A percentile compares a stretch with the other conserved stretches of the same genome.
phyloP scores from a whole-genome alignment of 2,888 invertebrate species.

The Pammene fasciana region DNA sequence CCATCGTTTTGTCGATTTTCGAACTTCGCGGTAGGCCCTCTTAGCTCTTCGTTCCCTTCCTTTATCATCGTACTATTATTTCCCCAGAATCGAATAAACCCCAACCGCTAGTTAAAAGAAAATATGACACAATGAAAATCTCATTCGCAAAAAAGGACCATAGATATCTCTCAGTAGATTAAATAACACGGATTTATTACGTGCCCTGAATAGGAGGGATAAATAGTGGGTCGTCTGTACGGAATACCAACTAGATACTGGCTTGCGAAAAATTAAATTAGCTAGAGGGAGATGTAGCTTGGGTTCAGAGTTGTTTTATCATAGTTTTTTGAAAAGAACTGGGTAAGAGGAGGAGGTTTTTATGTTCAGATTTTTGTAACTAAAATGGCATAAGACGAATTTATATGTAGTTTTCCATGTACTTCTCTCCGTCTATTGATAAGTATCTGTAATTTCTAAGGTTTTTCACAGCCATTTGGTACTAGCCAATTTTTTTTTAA shows the following conservation, averaged over 20 bases:
- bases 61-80: not conserved
- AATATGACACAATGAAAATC: slow-evolving; percentile 49
- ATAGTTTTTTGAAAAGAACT: not conserved
- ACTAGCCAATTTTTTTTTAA: no score
- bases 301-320: slow-evolving; percentile 18
- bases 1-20: no score
- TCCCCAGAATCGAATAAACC: not conserved
- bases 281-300: slow-evolving; percentile 41
- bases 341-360: no score
- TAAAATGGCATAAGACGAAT: no score
- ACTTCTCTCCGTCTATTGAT: no score
- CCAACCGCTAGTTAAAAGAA: slow-evolving; percentile 40
- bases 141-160: slow-evolving; percentile 53
- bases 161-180: slow-evolving; percentile 69
- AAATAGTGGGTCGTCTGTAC: slow-evolving; percentile 59
- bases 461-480: no score
- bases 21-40: no score
- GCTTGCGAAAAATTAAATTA: slow-evolving; percentile 54
- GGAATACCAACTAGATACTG: slow-evolving; percentile 59
- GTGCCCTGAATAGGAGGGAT: slow-evolving; percentile 66
- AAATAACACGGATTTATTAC: slow-evolving; percentile 76
- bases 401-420: no score
- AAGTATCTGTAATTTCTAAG: no score
- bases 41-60: no score
- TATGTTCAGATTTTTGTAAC: no score